These are phyloP conservation scores for human DNA, from an alignment of 2,113 vertebrate species.

Conservation along the genomic window GRCh38 chr1:57796501-57797000, in stretches of 20 bases:
- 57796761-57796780: background rate
- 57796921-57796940: background rate
- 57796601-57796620: background rate
- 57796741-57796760: background rate
- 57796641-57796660: background rate
- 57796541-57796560: too few relatives aligned
- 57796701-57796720: background rate
- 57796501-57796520: too few relatives aligned
- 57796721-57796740: background rate
- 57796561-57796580: background rate
- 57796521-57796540: too few relatives aligned
- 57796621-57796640: rapidly evolving
- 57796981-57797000: background rate
- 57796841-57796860: background rate
- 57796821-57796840: background rate
- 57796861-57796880: background rate
- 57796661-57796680: background rate
- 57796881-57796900: background rate
- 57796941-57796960: background rate
- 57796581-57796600: background rate
- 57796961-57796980: background rate
- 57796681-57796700: background rate
- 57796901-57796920: background rate
- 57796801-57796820: background rate
- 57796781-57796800: background rate